A percentile compares a stretch with the other conserved stretches of the same genome.
Evolutionary conservation across 2,888 invertebrate species (phyloP).

Genomic region (Ctenicera cuprea): DNA sequence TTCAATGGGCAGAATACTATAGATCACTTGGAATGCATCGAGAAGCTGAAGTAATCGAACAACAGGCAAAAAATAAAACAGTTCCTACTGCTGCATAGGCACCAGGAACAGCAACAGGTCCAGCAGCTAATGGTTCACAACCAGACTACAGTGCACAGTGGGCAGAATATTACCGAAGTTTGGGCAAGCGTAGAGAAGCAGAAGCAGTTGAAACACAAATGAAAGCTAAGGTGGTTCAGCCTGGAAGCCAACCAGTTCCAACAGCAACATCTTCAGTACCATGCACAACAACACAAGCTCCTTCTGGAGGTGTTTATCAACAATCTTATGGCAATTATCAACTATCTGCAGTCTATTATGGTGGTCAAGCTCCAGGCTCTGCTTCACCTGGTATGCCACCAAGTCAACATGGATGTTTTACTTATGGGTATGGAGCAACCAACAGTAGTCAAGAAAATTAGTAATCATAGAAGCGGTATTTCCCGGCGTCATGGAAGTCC

Average conservation of each 20-base stretch:
- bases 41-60: constrained; percentile 96
- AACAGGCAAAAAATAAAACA: constrained; percentile 75
- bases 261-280: constrained; percentile 60
- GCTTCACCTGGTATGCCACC: constrained; percentile 68
- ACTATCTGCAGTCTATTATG: constrained; percentile 69
- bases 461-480: constrained; percentile 37
- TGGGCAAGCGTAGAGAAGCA: constrained; percentile 96
- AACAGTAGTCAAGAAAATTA: constrained; percentile 55
- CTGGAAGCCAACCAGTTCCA: constrained; percentile 57
- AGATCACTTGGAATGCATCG: constrained; percentile 92
- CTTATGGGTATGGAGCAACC: constrained; percentile 70
- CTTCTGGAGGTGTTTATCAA: constrained; percentile 59
- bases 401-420: constrained; percentile 71
- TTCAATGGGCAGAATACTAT: constrained; percentile 99
- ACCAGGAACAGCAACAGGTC: constrained; percentile 58
- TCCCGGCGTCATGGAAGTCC: too few species aligned
- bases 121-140: constrained; percentile 72
- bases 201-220: constrained; percentile 96
- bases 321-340: constrained; percentile 69
- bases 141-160: constrained; percentile 98
- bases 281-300: constrained; percentile 59
- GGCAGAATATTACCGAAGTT: constrained; percentile 97
- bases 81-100: constrained; percentile 61
- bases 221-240: constrained; percentile 78
- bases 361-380: constrained; percentile 66